Conservation (phyloP, 2,113 vertebrate genomes). For the Nycticebus coucang region DNA sequence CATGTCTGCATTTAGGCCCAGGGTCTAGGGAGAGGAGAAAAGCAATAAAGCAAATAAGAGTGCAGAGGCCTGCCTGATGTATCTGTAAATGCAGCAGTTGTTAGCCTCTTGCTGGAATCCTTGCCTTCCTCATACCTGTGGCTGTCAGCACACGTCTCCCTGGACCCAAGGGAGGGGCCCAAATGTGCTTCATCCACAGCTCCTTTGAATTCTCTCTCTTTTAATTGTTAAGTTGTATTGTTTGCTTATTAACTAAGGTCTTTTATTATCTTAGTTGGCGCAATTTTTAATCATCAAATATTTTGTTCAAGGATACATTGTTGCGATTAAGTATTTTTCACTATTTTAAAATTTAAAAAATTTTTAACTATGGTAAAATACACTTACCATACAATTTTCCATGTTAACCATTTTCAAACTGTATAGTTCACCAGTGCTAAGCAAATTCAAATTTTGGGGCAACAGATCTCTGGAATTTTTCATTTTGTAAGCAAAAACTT, state of each 20-base stretch:
- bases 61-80: not conserved
- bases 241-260: not conserved
- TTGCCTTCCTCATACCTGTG: not conserved
- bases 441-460: not conserved
- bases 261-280: not conserved
- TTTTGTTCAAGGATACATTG: not conserved
- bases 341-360: not conserved
- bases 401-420: not conserved
- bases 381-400: not conserved
- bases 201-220: not conserved
- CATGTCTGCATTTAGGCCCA: conserved; percentile 61
- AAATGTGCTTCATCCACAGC: not conserved
- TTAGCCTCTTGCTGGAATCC: conserved; percentile 33
- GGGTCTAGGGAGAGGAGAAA: conserved; percentile 37
- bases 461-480: not conserved
- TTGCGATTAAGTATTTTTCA: not conserved
- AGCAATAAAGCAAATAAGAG: conserved; percentile 61
- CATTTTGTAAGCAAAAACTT: not conserved
- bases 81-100: not conserved
- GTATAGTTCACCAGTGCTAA: not conserved
- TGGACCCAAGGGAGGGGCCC: too few species aligned
- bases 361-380: not conserved
- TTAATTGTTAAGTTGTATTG: not conserved
- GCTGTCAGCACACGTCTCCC: not conserved
- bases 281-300: not conserved